These are phyloP conservation scores for Drosophila pseudotakahashii DNA, from an alignment of 2,888 invertebrate genomes.

Conservation along the genomic window DNA sequence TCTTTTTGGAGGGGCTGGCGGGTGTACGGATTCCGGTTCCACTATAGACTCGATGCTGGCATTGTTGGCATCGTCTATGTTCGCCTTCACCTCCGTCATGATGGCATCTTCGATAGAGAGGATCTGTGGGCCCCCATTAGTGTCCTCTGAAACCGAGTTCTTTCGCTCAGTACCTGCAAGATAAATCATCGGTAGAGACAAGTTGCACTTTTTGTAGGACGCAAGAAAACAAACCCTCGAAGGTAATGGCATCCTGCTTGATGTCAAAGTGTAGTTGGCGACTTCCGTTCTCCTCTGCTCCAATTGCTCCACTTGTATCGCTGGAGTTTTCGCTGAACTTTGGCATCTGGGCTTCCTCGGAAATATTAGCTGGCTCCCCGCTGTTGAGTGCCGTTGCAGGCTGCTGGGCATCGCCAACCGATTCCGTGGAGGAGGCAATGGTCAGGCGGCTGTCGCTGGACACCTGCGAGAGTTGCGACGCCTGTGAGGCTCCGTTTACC, in stretches of 20 bases:
- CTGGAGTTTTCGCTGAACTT: conserved; percentile 82
- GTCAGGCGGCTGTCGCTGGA: conserved; percentile 86
- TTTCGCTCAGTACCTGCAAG: conserved; percentile 76
- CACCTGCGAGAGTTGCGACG: conserved; percentile 87
- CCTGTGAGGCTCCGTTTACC: conserved; percentile 84
- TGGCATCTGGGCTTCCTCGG: conserved; percentile 84
- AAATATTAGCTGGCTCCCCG: conserved; percentile 79
- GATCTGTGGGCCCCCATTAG: conserved; percentile 18
- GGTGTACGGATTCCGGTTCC: not conserved
- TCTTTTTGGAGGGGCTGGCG: not conserved
- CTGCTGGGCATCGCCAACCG: conserved; percentile 85
- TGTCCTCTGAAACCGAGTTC: conserved; percentile 50
- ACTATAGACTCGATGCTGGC: conserved; percentile 24
- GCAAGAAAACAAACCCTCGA: conserved; percentile 72
- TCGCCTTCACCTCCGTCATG: conserved; percentile 64
- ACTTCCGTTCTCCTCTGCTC: conserved; percentile 35
- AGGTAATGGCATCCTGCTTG: conserved; percentile 83
- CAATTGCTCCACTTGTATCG: conserved; percentile 45
- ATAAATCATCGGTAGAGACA: not conserved
- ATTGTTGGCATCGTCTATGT: conserved; percentile 45
- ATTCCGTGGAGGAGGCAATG: conserved; percentile 81
- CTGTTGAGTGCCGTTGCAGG: conserved; percentile 80
- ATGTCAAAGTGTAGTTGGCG: conserved; percentile 81
- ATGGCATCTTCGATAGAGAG: conserved; percentile 67
- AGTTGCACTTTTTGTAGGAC: too few relatives aligned